Evolutionary conservation across 2,113 vertebrate species (phyloP), one percentile per base, ranked within the genome.

Genomic region (Struthio camelus): DNA sequence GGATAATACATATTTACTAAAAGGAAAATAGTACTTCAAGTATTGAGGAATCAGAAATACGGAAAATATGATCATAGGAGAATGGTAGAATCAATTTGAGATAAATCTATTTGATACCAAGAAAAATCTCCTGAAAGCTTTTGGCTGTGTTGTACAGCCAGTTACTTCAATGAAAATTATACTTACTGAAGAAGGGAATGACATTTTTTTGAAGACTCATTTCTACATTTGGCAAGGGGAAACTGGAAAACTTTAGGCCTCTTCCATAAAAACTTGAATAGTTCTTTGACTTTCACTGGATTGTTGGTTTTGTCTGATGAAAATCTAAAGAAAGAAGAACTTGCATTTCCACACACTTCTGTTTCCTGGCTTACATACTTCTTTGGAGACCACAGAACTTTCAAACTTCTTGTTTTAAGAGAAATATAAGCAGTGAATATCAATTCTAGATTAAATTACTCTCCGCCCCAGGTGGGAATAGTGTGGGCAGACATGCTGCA

Each of bases 261-360:
- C 17, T 93, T 90, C 50, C 32, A 30, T 93, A 87, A 81, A 91
- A 93, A 17, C n/a, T 69, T 51, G 25, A 77, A 27, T 76, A 75
- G 54, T 84, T 78, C 20, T 72, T 50, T 80, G 59, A 71, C 67
- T 87, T 72, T 18, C 7, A n/a, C 27, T 66, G 27, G 38, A 25
- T 80, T 69, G 58, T 77, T 95, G 15, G 23, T 86, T 92, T 94
- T 90, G 20, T 84, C 38, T 87, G 59, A 51, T 93, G 46, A 87
- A 93, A 80, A 87, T 50, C 48, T 85, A 1, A 24, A 50, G 61
- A 61, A 87, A 76, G 42, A 22, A 69, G 38, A 95, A 69, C n/a
- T 77, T 82, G 15, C 11, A 20, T 95, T 89, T 86, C 73, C 44
- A 58, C 71, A 62, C 4, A 4, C 20, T 71, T 56, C 6, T 72